Base-by-base conservation (phyloP, 2,888 invertebrate species). In the Sesia apiformis region DNA sequence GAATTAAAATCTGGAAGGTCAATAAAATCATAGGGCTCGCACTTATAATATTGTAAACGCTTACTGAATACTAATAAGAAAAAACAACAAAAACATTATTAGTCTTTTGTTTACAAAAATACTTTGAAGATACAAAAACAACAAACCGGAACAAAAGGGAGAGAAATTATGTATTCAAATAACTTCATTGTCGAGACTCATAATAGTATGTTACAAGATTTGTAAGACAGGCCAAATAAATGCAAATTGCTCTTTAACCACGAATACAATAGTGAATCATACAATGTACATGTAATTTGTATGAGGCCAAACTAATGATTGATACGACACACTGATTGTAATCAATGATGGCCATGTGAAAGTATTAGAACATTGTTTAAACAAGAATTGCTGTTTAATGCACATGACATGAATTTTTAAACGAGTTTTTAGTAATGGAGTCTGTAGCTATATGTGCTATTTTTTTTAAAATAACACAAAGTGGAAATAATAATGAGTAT, bases 221-320 rank as follows among this genome's bases (percentile, higher is more conserved):
- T 62, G 63, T 58, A 54, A 50, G 60, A 57, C 54, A 46, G 51
- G 23, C 58, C 53, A 56, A 65, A 78, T 74, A 70, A 67, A 81
- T 78, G 78, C 72, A 81, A 81, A 83, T 80, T 69, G 74, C 62
- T 60, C 59, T 56, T 50, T n/a, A 50, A 60, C 71, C 70, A 72
- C 69, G 74, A 76, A 73, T 64, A 78, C 72, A 76, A 71, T 71
- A 39, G 66, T 65, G 61, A 70, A 70, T 72, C 70, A 70, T 67
- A 57, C 52, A 54, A 57, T 50, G 50, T 50, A 5, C 39, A 39
- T 70, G 70, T 69, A 67, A 78, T 78, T 77, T 72, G 75, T 74
- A 74, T 69, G 70, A 67, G 69, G 72, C 63, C 72, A 69, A 69
- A 69, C 65, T 73, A 70, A 71, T 66, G 52, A 64, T 61, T 56